Evolutionary conservation across 2,113 vertebrate species (phyloP).

Genomic region (Lucifuga dentata): DNA sequence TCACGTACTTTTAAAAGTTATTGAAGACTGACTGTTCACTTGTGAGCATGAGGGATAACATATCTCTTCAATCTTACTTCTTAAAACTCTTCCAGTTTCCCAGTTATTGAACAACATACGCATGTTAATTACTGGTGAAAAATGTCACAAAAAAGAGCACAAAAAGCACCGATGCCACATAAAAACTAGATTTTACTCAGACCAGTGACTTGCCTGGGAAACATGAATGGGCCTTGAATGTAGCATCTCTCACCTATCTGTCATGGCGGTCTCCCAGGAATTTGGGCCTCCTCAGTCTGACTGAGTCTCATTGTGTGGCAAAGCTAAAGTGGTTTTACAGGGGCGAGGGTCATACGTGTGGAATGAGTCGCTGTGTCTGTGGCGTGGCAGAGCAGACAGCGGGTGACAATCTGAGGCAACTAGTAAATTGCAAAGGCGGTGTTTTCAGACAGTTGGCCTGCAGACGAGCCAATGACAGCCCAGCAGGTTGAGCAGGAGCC

Average conservation of each 20-base stretch:
- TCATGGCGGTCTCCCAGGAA: conserved; percentile 30
- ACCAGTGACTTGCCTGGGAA: conserved; percentile 17
- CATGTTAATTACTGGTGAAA: background rate
- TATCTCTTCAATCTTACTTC: no score
- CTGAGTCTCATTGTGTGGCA: conserved; percentile 51
- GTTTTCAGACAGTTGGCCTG: conserved; percentile 66
- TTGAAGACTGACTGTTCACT: background rate
- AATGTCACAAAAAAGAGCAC: background rate
- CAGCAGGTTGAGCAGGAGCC: conserved; percentile 67
- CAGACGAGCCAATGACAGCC: conserved; percentile 60
- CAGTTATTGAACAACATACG: background rate
- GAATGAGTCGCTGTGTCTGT: conserved; percentile 50
- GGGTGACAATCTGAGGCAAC: conserved; percentile 54
- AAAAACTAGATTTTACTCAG: conserved; percentile 18
- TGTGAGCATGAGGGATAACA: background rate
- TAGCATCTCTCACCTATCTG: conserved; percentile 57
- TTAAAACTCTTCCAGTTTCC: no score
- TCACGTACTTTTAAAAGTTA: background rate
- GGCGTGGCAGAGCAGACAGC: conserved; percentile 33
- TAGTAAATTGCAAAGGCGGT: conserved; percentile 34
- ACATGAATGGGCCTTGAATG: conserved; percentile 12
- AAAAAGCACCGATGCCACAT: background rate
- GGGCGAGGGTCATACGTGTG: background rate
- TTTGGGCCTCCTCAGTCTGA: conserved; percentile 28
- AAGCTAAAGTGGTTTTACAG: conserved; percentile 44